Base-by-base conservation (phyloP, 2,888 invertebrate species). In the Mechanitis messenoides region DNA sequence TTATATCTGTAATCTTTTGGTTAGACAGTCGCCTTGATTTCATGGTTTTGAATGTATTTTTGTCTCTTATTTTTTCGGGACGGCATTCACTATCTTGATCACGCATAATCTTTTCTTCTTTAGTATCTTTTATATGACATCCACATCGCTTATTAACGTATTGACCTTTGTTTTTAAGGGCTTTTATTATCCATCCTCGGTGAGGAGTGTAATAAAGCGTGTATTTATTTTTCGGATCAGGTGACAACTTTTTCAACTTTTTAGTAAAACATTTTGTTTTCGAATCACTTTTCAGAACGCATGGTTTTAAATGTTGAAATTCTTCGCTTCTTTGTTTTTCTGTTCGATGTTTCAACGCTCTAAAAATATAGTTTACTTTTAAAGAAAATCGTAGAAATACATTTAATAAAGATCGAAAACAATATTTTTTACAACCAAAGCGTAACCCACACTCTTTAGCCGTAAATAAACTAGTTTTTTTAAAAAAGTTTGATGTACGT, bases 121-220 rank as follows among this genome's bases (percentile, higher is more conserved):
- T 42, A 3, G 6, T 11, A 9, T 42, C 35, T 35, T 35, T 35
- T 9, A 42, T 42, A 42, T 42, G 2, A 42, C 42, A 42, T 42
- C 9, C 42, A 42, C 42, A 42, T 42, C 42, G 12, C 33, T 53
- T 35, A 9, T 57, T 33, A 33, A 28, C 11, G 12, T 12, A 28
- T 3, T 3, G 35, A 35, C 58, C 55, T 7, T 20, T 28, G 58
- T 58, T 65, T 31, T 56, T 66, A 60, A 70, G 38, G 33, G 76
- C 74, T 71, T 80, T 80, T 64, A 78, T 74, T n/a, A 79, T 67
- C 78, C 82, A 79, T 11, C 80, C 79, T 70, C 74, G 76, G 9
- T 69, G 65, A 3, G 64, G 58, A 12, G 70, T 66, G 68, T 74
- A 75, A 54, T 65, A 75, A 28, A 80, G 65, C 31, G 69, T 69